These are phyloP conservation scores for Entomobrya proxima DNA, from an alignment of 2,888 invertebrate species.

Conservation along the genomic window DNA sequence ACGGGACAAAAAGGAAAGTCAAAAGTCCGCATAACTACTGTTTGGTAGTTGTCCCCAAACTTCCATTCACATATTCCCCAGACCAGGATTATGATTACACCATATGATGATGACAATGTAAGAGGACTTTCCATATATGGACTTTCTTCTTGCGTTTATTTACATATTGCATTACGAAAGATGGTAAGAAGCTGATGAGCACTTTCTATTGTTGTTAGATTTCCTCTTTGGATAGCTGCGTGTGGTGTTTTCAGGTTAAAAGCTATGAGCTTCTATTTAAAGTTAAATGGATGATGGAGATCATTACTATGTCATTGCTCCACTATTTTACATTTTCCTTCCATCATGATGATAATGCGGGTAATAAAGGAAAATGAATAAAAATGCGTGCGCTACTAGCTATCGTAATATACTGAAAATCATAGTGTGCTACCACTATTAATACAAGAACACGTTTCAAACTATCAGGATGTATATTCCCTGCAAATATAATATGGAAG, in stretches of 20 bases:
- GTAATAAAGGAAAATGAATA: constrained; percentile 28
- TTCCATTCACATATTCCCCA: background rate
- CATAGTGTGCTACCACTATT: no score
- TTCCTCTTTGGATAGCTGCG: background rate
- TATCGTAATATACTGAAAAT: background rate
- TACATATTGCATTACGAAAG: background rate
- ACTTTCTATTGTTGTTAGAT: constrained; percentile 30
- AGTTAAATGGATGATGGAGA: constrained; percentile 1
- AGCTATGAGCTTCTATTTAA: background rate
- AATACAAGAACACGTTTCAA: no score
- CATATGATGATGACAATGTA: background rate
- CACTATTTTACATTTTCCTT: background rate
- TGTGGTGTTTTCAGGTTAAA: constrained; percentile 1
- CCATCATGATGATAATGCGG: background rate
- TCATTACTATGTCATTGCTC: background rate
- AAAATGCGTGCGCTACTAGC: background rate
- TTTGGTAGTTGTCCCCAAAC: constrained; percentile 4
- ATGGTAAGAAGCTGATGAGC: background rate
- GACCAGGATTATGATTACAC: background rate
- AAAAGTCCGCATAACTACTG: constrained; percentile 1
- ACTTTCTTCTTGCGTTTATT: background rate
- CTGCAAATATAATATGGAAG: no score
- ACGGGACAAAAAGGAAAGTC: background rate
- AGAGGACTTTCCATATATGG: background rate
- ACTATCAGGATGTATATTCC: no score